A percentile compares a stretch with the other conserved stretches of the same genome.
These are phyloP conservation scores for Donacobius atricapilla DNA, from an alignment of 2,113 vertebrate species.

Conservation along the genomic window DNA sequence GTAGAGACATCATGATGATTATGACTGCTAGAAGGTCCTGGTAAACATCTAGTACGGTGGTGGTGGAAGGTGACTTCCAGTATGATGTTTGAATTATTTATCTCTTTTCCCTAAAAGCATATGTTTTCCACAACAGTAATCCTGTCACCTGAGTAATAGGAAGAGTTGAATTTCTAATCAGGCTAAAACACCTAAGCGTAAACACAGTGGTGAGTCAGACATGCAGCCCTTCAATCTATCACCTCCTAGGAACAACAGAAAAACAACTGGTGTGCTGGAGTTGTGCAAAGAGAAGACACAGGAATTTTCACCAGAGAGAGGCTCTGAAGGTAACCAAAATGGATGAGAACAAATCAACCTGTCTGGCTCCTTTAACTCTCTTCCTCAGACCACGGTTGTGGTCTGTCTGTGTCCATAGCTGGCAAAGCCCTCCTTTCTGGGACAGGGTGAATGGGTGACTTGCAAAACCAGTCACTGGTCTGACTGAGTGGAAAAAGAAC, in stretches of 20 bases:
- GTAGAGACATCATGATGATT: neutral
- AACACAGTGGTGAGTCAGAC: neutral
- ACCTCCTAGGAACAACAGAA: neutral
- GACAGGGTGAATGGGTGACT: neutral
- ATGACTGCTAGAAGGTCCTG: neutral
- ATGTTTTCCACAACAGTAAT: neutral
- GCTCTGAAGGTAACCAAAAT: neutral
- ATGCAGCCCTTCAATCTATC: neutral
- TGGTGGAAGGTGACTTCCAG: neutral
- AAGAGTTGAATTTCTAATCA: neutral
- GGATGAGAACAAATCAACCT: neutral
- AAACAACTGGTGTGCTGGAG: neutral
- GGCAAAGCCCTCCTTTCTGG: neutral
- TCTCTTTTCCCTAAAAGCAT: neutral
- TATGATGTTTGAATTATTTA: constrained; percentile 1
- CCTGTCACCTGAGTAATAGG: neutral
- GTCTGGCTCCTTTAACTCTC: neutral
- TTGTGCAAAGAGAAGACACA: neutral
- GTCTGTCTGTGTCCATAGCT: neutral
- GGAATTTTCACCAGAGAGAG: neutral
- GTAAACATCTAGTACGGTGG: neutral
- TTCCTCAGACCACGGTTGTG: neutral
- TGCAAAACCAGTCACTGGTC: neutral
- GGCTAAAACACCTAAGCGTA: neutral
- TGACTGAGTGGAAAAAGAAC: neutral